phyloP scores from a whole-genome alignment of 2,797 vertebrate species.

The Siniperca scherzeri region DNA sequence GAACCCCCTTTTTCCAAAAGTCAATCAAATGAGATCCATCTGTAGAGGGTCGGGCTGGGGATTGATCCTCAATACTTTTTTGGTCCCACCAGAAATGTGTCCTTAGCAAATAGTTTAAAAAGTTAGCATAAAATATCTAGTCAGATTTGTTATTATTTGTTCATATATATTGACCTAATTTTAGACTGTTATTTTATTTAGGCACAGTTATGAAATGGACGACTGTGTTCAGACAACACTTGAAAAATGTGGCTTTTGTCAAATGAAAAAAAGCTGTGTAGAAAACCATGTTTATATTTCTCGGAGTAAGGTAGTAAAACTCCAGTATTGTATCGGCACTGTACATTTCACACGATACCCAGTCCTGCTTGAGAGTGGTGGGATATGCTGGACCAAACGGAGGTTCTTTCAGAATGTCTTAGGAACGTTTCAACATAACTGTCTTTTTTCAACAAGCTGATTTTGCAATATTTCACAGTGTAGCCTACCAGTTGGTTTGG shows the following conservation, averaged over 20 bases:
- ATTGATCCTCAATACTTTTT: neutral
- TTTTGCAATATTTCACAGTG: neutral
- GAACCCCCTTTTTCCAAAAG: conserved; percentile 8
- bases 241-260: neutral
- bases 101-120: neutral
- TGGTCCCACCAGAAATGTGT: neutral
- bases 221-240: neutral
- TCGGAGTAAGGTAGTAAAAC: no score
- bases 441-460: neutral
- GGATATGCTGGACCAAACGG: conserved; percentile 24
- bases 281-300: neutral
- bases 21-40: conserved; percentile 6
- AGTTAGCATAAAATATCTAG: neutral
- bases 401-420: conserved; percentile 20
- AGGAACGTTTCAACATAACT: neutral
- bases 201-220: neutral
- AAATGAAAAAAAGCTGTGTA: neutral
- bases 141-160: neutral
- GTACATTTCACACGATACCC: neutral
- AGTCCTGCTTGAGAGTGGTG: neutral
- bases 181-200: neutral
- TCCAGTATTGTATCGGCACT: neutral
- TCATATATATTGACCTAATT: neutral
- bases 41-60: neutral
- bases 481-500: conserved; percentile 1